A percentile compares a stretch with the other conserved stretches of the same genome.
phyloP scores from a whole-genome alignment of 2,797 vertebrate species.

The Eurystomus glaucurus region DNA sequence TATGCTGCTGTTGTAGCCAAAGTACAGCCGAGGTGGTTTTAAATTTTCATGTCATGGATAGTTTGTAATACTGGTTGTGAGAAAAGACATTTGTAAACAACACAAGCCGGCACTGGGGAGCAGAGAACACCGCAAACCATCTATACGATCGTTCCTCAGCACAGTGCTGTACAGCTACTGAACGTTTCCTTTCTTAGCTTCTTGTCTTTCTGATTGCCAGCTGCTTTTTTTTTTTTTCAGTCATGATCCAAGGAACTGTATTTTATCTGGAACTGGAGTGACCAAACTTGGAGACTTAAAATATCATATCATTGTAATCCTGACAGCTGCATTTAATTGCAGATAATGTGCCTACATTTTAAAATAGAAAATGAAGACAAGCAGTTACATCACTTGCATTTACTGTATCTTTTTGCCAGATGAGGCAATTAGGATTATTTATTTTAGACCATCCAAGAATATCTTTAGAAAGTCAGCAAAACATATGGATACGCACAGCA shows the following conservation, averaged over 20 bases:
- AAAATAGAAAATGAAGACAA: conserved; percentile 13
- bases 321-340: conserved; percentile 36
- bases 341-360: conserved; percentile 13
- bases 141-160: fast-evolving
- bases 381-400: conserved; percentile 31
- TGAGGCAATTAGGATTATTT: neutral
- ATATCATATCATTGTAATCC: neutral
- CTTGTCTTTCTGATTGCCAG: neutral
- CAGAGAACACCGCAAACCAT: neutral
- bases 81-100: neutral
- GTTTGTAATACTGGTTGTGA: neutral
- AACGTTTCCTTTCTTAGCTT: neutral
- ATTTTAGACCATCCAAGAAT: conserved; percentile 29
- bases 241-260: neutral
- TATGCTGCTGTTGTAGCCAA: neutral
- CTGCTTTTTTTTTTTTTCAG: neutral
- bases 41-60: neutral
- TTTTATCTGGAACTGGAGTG: neutral
- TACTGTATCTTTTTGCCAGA: conserved; percentile 44
- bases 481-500: neutral
- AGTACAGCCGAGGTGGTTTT: neutral
- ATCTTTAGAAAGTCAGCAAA: conserved; percentile 38
- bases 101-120: neutral
- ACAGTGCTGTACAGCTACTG: neutral
- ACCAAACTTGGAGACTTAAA: neutral